A percentile compares a stretch with the other conserved stretches of the same genome.
phyloP scores from a whole-genome alignment of 2,797 vertebrate genomes.

The Scolopax bukidnonensis region DNA sequence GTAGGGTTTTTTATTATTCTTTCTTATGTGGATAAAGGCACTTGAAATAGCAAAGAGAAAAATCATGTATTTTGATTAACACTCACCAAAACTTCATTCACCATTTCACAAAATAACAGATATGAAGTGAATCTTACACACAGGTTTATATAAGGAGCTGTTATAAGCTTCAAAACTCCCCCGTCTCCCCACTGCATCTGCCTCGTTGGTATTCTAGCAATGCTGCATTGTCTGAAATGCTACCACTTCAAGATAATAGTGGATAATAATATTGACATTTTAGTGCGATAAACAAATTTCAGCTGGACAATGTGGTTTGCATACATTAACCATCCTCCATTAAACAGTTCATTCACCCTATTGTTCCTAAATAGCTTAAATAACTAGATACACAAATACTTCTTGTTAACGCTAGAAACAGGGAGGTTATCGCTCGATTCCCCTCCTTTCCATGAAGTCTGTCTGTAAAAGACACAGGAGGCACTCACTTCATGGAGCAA shows the following conservation, averaged over 20 bases:
- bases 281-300: not conserved
- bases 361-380: not conserved
- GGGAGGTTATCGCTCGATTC: not conserved
- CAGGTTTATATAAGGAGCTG: not conserved
- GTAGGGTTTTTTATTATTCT: not conserved
- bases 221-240: not conserved
- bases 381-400: not conserved
- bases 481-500: not conserved
- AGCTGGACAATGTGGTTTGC: not conserved
- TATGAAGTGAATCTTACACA: not conserved
- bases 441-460: not conserved
- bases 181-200: not conserved
- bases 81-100: not conserved
- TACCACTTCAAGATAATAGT: not conserved
- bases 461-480: not conserved
- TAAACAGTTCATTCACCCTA: not conserved
- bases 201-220: constrained; percentile 10
- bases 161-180: not conserved
- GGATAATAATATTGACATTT: constrained; percentile 33
- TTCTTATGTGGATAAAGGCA: not conserved
- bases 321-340: not conserved
- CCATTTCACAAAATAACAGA: not conserved
- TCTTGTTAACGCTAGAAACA: not conserved
- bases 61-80: not conserved
- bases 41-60: not conserved